A percentile compares a stretch with the other conserved stretches of the same genome.
Conservation (phyloP, 2,797 vertebrate species). For the Micromesistius poutassou region DNA sequence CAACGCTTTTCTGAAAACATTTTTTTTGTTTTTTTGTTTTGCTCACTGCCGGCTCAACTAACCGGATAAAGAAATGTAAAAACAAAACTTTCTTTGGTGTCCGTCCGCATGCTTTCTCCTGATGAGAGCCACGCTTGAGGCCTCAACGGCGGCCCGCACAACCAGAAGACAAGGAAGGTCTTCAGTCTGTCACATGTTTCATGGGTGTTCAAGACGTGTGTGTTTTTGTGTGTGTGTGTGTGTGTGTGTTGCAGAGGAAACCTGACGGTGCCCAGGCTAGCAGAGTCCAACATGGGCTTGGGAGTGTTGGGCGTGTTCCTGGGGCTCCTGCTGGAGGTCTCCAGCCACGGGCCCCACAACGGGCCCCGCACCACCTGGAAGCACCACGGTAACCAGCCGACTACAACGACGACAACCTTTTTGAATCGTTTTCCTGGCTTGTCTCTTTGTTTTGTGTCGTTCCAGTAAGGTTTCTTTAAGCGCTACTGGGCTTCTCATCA, state of each 20-base stretch:
- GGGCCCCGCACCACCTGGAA: conserved; percentile 89
- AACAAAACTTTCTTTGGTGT: not conserved
- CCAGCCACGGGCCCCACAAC: conserved; percentile 80
- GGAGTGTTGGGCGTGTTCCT: conserved; percentile 74
- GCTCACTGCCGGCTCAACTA: not conserved
- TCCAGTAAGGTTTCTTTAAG: not conserved
- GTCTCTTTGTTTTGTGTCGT: not conserved
- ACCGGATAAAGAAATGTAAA: not conserved
- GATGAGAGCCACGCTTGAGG: not conserved
- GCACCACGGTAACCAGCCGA: conserved; percentile 83
- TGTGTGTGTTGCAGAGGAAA: conserved; percentile 70
- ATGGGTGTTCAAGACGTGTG: not conserved
- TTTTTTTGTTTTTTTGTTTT: not conserved
- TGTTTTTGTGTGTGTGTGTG: not conserved
- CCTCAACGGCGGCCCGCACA: not conserved
- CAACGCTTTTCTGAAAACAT: not conserved
- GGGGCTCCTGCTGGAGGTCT: conserved; percentile 75
- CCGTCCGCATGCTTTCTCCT: not conserved
- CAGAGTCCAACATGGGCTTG: conserved; percentile 71
- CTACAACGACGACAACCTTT: not conserved
- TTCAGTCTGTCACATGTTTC: not conserved
- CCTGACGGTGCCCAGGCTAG: conserved; percentile 71
- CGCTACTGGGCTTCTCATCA: too few species aligned
- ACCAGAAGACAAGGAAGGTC: not conserved
- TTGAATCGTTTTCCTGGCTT: not conserved